Base-by-base conservation (phyloP, 2,113 vertebrate genomes). In the Solea senegalensis region DNA sequence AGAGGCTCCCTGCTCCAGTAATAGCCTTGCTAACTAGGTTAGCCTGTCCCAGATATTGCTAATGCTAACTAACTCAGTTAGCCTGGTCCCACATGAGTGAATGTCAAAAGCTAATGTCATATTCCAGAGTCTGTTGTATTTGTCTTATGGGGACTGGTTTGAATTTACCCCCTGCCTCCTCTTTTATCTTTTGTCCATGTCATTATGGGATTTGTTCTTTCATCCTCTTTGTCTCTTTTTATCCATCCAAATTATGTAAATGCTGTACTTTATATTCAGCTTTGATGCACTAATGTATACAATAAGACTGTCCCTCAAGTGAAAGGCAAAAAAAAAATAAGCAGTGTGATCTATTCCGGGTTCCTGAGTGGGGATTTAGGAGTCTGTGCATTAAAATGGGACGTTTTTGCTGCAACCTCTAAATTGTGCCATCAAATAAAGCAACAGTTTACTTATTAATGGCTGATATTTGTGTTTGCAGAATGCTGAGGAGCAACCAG, bases 401-500 rank as follows among this genome's bases (percentile, higher is more conserved):
- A 34, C 3, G 2, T 34, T 34, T 3, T 21, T 2, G 34, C 34
- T 34, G 34, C 34, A 34, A 4, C 5, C 34, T 34, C 34, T 6
- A 4, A 34, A 34, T 34, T 34, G 34, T 3, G 34, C 34, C 3
- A 34, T 4, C 34, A 34, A 6, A 34, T n/a, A n/a, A 43, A 5
- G 7, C 28, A 11, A 41, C 13, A 1, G 15, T 58, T 62, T 4
- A 11, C 3, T 46, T 21, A 1, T 21, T 28, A 46, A 61, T 11
- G 51, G 54, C 0, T 65, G 45, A 0, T 61, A 9, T 73, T 14
- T 80, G 51, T 76, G 34, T 68, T 81, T 76, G 2, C 74, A 99
- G 98, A 85, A 99, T 98, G 97, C 92, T 99, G 69, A 92, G 98
- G 65, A 99, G 96, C 88, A 99, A 99, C 92, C 92, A 94, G 82